Base-by-base conservation (phyloP, 2,797 vertebrate species). In the Sorex maritimensis region DNA sequence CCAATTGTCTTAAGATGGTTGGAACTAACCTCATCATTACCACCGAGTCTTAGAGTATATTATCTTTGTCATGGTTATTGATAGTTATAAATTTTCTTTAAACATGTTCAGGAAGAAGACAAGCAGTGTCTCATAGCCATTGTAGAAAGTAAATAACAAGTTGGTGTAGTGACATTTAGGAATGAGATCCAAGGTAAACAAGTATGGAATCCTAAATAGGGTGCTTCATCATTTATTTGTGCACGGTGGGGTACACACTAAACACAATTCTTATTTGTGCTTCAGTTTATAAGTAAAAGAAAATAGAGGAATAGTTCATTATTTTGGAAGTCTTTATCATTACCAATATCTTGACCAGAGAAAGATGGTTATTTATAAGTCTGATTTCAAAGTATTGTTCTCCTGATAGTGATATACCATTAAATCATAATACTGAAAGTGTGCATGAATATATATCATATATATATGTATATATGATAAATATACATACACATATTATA, bases 121-220 rank as follows among this genome's bases (percentile, higher is more conserved):
- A n/a, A 86, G 88, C 97, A 92, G 23, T 95, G 65, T 96, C 85
- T 96, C 79, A 86, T 81, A 96, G 88, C 71, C 71, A 75, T 86
- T 63, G 41, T 30, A 83, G 23, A 88, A 97, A 96, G 86, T 26
- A 79, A 55, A n/a, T 49, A 89, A 30, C 78, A 88, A 72, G 38
- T 9, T 44, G 34, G 82, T 30, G 3, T 80, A 80, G 58, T 95
- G 72, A 92, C 91, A 93, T 84, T 96, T 95, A 88, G 65, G 49
- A 81, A 79, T 1, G 77, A 96, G 86, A 91, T 91, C 9, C 81
- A 93, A 52, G 17, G 24, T 34, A 80, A 91, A 74, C 7, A 44
- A 5, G 19, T 14, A 14, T 77, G 95, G 19, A 49, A 58, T 79
- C 65, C 13, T n/a, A 38, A 75, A 17, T 44, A 6, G 0, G 0